Percentiles rank a stretch among this genome's conserved stretches.
Evolutionary conservation across 2,888 invertebrate species (phyloP).

Genomic region (Xestia ashworthii): DNA sequence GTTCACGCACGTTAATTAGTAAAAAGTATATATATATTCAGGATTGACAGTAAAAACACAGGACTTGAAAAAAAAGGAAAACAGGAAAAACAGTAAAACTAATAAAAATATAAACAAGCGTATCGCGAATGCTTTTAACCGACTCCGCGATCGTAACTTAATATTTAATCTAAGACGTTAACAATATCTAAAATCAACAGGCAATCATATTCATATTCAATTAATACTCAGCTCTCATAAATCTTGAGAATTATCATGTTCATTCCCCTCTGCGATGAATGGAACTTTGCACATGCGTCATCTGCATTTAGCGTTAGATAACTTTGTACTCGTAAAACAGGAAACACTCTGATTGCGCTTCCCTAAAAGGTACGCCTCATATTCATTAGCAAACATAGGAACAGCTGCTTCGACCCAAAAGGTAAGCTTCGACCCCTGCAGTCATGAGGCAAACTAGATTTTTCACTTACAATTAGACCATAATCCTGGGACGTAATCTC

Average conservation of each 20-base stretch:
- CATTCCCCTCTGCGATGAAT: not conserved
- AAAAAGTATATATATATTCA: too few relatives aligned
- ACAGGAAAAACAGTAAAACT: too few relatives aligned
- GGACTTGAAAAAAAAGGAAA: too few relatives aligned
- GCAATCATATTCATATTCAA: not conserved
- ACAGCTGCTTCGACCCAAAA: slow-evolving; percentile 39
- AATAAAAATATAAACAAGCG: too few relatives aligned
- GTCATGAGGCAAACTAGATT: slow-evolving; percentile 20
- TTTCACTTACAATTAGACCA: slow-evolving; percentile 29
- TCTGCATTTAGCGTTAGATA: slow-evolving; percentile 28
- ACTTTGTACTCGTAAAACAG: slow-evolving; percentile 19
- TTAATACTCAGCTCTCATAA: not conserved
- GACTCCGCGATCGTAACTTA: too few relatives aligned
- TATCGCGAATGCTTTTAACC: too few relatives aligned
- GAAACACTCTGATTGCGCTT: slow-evolving; percentile 40
- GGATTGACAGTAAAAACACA: too few relatives aligned
- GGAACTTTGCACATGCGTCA: slow-evolving; percentile 9
- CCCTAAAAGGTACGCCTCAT: slow-evolving; percentile 35
- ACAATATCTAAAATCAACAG: not conserved
- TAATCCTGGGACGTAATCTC: not conserved
- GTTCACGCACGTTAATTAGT: too few relatives aligned
- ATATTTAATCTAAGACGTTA: not conserved
- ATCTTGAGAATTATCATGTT: not conserved
- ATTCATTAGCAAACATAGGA: slow-evolving; percentile 36
- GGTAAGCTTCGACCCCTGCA: slow-evolving; percentile 26